phyloP scores from a whole-genome alignment of 1,140 invertebrate species.

The Wiebesia pumilae region DNA sequence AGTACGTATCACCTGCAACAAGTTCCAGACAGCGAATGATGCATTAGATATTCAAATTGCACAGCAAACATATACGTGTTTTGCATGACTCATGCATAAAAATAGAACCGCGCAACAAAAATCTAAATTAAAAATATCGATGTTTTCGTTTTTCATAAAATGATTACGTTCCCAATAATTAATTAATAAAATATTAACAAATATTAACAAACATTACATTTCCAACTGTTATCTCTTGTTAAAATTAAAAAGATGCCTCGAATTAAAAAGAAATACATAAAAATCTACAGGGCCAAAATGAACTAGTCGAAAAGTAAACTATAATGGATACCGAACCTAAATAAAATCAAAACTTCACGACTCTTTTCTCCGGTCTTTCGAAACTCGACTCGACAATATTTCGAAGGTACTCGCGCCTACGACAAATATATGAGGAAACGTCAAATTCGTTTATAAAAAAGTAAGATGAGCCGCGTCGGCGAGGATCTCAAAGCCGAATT shows the following conservation, averaged over 20 bases:
- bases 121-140: not conserved
- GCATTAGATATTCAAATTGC: constrained; percentile 45
- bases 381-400: not conserved
- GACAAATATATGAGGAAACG: not conserved
- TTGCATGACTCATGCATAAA: constrained; percentile 24
- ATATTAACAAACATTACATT: not conserved
- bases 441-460: not conserved
- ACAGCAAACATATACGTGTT: not conserved
- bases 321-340: constrained; percentile 8
- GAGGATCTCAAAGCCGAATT: constrained; percentile 25
- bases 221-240: not conserved
- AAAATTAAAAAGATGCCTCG: no score
- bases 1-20: not conserved
- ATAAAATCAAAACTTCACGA: constrained; percentile 11
- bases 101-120: constrained; percentile 6
- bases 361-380: not conserved
- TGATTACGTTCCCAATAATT: not conserved
- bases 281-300: not conserved
- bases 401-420: not conserved
- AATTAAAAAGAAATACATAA: not conserved
- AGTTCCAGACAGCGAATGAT: constrained; percentile 11
- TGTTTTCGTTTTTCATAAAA: not conserved
- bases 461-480: not conserved
- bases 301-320: not conserved
- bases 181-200: not conserved